Conservation (phyloP, 1,140 invertebrate species). For the Dryas iulia region DNA sequence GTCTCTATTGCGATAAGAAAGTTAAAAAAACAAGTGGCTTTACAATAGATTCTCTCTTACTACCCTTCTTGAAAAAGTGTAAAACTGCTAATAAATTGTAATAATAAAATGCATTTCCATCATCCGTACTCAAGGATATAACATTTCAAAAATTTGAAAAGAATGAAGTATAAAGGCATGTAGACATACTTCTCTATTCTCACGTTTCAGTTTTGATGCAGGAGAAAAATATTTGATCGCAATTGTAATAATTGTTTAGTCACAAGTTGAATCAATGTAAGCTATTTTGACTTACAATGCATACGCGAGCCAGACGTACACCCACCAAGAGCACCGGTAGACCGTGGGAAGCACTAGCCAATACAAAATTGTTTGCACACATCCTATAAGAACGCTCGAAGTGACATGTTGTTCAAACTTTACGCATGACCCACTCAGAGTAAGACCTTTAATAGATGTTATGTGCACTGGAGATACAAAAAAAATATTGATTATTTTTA, state of each 20-base stretch:
- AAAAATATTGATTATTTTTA: too few species aligned
- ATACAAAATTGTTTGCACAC: conserved; percentile 40
- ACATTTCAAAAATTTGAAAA: too few species aligned
- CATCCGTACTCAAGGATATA: too few species aligned
- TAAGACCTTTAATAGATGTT: background rate
- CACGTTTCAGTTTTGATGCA: background rate
- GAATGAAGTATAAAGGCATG: too few species aligned
- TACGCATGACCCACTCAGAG: background rate
- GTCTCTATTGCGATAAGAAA: too few species aligned
- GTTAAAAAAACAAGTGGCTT: too few species aligned
- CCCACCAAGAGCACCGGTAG: conserved; percentile 33
- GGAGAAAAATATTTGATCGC: too few species aligned
- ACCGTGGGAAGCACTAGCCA: conserved; percentile 38
- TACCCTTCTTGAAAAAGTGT: too few species aligned
- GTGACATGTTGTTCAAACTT: conserved; percentile 28
- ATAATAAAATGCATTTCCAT: too few species aligned
- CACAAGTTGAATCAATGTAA: background rate
- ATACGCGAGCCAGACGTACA: conserved; percentile 29
- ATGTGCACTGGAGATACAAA: background rate
- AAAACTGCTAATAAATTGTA: too few species aligned
- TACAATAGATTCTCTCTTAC: too few species aligned
- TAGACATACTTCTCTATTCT: background rate
- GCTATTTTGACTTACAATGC: background rate
- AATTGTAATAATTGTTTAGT: background rate
- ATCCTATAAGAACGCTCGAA: conserved; percentile 33